Percentiles rank a stretch among this genome's conserved stretches.
Conservation (phyloP, 1,140 invertebrate species). For the Solenopsis fugax region DNA sequence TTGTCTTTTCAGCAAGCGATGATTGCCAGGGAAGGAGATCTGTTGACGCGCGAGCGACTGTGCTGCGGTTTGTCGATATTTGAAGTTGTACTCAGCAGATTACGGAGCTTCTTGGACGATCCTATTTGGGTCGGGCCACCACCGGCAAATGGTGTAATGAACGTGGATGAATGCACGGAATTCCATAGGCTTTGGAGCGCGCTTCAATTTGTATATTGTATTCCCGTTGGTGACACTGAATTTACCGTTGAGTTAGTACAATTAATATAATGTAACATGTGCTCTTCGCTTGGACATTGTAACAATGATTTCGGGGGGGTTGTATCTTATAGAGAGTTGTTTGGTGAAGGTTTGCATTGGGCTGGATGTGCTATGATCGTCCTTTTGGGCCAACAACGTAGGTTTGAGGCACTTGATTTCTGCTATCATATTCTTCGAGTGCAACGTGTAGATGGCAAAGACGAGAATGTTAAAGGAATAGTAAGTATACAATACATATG, state of each 20-base stretch:
- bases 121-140: conserved; percentile 97
- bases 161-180: conserved; percentile 98
- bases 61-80: conserved; percentile 99
- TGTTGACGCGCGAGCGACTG: conserved; percentile 97
- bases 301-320: conserved; percentile 26
- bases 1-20: conserved; percentile 92
- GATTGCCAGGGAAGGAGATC: conserved; percentile 97
- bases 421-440: conserved; percentile 99
- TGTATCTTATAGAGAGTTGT: conserved; percentile 92
- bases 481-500: conserved; percentile 89
- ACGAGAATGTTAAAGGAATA: conserved; percentile 98
- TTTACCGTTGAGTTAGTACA: conserved; percentile 97
- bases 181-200: conserved; percentile 99
- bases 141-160: conserved; percentile 96
- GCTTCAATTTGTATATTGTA: conserved; percentile 99
- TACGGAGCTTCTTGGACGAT: conserved; percentile 95
- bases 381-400: conserved; percentile 97
- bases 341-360: conserved; percentile 99
- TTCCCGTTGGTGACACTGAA: conserved; percentile 98
- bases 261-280: conserved; percentile 11
- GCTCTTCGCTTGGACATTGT: not conserved
- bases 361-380: conserved; percentile 99
- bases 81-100: conserved; percentile 96
- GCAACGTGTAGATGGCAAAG: conserved; percentile 98
- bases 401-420: conserved; percentile 99